phyloP scores from a whole-genome alignment of 2,113 vertebrate genomes.

The Hiodon alosoides region DNA sequence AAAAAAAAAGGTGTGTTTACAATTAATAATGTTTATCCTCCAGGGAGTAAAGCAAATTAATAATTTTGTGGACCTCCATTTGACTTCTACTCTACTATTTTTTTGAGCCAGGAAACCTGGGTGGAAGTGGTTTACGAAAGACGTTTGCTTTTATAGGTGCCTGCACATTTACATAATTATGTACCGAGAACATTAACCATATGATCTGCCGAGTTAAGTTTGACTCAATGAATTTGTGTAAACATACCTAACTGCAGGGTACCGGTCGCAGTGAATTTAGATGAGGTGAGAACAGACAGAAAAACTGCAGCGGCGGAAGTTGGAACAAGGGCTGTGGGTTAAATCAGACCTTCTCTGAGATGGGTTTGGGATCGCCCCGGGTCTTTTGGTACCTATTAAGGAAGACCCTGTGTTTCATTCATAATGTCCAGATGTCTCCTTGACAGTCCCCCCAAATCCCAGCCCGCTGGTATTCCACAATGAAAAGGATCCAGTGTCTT shows the following conservation, averaged over 20 bases:
- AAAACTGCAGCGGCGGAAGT: constrained; percentile 6
- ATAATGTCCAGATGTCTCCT: constrained; percentile 33
- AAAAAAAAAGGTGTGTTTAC: too few species aligned
- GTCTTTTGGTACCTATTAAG: constrained; percentile 23
- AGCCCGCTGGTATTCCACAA: background rate
- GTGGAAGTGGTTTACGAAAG: background rate
- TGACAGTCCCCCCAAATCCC: constrained; percentile 5
- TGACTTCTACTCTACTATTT: too few species aligned
- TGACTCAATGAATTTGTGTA: background rate
- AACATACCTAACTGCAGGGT: background rate
- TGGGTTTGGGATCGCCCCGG: background rate
- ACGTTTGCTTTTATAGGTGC: background rate
- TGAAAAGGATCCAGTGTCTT: constrained; percentile 12
- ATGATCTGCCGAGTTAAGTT: background rate
- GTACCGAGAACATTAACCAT: background rate
- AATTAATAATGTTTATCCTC: too few species aligned
- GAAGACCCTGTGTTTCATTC: background rate
- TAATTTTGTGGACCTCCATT: too few species aligned
- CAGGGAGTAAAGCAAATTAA: too few species aligned
- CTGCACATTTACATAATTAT: background rate
- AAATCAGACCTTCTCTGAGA: constrained; percentile 1
- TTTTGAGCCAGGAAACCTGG: background rate
- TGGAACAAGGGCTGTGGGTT: background rate
- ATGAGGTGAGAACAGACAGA: background rate
- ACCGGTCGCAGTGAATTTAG: background rate